These are phyloP conservation scores for Ispidina lecontei DNA, from an alignment of 2,797 vertebrate species.

Conservation along the genomic window DNA sequence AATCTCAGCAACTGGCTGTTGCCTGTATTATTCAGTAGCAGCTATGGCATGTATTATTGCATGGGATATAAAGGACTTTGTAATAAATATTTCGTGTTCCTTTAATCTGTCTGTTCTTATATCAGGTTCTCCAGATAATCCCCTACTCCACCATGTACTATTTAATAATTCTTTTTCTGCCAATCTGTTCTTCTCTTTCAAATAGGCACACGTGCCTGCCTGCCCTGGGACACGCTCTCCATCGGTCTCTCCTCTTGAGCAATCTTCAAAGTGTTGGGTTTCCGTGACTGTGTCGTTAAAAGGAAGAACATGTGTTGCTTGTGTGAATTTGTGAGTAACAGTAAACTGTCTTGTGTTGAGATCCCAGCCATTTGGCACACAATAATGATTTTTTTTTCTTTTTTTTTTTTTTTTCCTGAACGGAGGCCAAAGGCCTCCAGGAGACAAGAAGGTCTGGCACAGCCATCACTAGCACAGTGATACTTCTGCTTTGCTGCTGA, in stretches of 20 bases:
- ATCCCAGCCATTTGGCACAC: not conserved
- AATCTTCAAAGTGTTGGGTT: not conserved
- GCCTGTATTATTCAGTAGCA: constrained; percentile 56
- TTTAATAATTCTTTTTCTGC: constrained; percentile 41
- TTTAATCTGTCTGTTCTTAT: constrained; percentile 57
- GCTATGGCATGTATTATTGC: constrained; percentile 15
- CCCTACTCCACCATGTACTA: constrained; percentile 5
- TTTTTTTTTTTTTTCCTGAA: not conserved
- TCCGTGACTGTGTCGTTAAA: not conserved
- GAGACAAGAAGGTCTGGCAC: not conserved
- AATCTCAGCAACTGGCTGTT: constrained; percentile 37
- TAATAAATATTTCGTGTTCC: constrained; percentile 56
- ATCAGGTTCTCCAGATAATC: constrained; percentile 51
- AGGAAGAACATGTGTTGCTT: not conserved
- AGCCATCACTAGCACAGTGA: not conserved
- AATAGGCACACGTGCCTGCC: accelerated
- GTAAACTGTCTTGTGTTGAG: not conserved
- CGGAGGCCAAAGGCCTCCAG: not conserved
- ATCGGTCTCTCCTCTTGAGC: not conserved
- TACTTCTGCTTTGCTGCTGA: not conserved
- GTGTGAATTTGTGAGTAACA: not conserved
- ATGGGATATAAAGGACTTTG: not conserved
- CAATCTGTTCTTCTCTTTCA: not conserved
- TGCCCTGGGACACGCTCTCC: not conserved
- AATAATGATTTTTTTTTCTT: not conserved